Conservation (phyloP, 2,888 invertebrate genomes). For the Automeris io region DNA sequence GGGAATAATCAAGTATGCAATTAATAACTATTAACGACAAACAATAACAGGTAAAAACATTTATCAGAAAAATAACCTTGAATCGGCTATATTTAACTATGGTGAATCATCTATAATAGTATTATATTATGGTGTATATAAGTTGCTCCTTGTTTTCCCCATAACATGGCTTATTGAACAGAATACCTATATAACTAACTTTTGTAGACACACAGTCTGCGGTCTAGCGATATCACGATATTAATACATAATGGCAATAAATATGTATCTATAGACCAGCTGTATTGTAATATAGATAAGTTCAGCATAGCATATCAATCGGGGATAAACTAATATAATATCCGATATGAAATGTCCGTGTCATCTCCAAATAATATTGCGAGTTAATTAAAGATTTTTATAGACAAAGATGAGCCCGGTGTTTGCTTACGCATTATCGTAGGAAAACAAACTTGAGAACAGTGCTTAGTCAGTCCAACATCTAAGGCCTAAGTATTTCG, state of each 20-base stretch:
- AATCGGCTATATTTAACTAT: too few species aligned
- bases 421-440: constrained; percentile 61
- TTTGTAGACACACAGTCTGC: constrained; percentile 28
- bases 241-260: constrained; percentile 20
- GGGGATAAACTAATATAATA: constrained; percentile 25
- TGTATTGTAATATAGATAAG: constrained; percentile 26
- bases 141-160: constrained; percentile 29
- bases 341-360: constrained; percentile 24
- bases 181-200: constrained; percentile 26
- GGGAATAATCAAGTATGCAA: too few species aligned
- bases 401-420: constrained; percentile 40
- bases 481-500: constrained; percentile 14
- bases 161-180: constrained; percentile 44
- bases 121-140: too few species aligned
- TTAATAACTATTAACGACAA: too few species aligned
- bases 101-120: too few species aligned
- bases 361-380: constrained; percentile 33
- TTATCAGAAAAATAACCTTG: too few species aligned
- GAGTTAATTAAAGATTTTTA: constrained; percentile 55
- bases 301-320: constrained; percentile 31
- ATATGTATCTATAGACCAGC: background rate
- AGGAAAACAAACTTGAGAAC: constrained; percentile 53
- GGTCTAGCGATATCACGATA: constrained; percentile 39
- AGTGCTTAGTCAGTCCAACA: constrained; percentile 32
- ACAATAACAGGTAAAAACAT: too few species aligned